A percentile compares a stretch with the other conserved stretches of the same genome.
These are phyloP conservation scores for Sprattus sprattus DNA, from an alignment of 2,113 vertebrate species.

Conservation along the genomic window DNA sequence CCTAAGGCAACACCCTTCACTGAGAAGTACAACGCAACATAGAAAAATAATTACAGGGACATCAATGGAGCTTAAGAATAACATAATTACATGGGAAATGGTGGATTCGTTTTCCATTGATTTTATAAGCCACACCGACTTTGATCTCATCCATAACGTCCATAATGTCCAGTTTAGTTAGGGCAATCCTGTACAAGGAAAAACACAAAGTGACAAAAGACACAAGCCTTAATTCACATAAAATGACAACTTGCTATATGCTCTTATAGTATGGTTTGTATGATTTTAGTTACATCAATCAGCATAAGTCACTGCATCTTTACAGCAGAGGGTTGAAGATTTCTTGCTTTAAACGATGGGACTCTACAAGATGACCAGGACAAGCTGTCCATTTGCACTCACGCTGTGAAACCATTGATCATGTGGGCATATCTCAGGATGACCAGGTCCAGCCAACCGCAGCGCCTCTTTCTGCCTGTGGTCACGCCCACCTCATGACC, in stretches of 20 bases:
- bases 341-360: neutral
- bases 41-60: too few species aligned
- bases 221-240: too few species aligned
- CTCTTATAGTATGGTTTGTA: neutral
- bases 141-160: constrained; percentile 93
- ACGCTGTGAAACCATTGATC: constrained; percentile 98
- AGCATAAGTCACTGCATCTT: neutral
- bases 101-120: constrained; percentile 91
- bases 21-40: too few species aligned
- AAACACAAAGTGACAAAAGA: neutral
- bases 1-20: too few species aligned
- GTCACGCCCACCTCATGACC: constrained; percentile 96
- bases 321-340: neutral
- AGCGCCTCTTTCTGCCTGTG: constrained; percentile 93
- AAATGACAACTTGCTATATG: neutral
- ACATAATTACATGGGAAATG: constrained; percentile 83
- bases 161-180: constrained; percentile 97
- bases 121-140: constrained; percentile 90
- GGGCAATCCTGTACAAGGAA: constrained; percentile 79
- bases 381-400: constrained; percentile 57
- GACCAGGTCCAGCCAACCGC: constrained; percentile 95
- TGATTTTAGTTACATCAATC: neutral
- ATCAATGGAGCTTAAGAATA: neutral
- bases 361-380: neutral
- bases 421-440: constrained; percentile 94